Percentiles rank a stretch among this genome's conserved stretches.
Conservation (phyloP, 2,888 invertebrate species). For the Cerceris ruficornis region DNA sequence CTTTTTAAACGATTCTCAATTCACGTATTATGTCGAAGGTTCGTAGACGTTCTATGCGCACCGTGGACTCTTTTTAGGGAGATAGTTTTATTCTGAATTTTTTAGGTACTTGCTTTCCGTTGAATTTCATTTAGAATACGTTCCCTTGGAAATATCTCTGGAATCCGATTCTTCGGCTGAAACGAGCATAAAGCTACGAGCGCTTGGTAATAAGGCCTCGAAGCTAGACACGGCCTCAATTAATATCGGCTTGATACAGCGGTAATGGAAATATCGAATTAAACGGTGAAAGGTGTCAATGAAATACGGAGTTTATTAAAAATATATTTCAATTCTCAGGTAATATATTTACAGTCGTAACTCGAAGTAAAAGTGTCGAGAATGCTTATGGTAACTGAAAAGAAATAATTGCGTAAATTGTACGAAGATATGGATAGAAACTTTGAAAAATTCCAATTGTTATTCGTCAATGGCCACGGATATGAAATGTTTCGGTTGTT, state of each 20-base stretch:
- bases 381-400: too few relatives aligned
- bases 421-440: too few relatives aligned
- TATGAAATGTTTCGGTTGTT: conserved; percentile 5
- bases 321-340: conserved; percentile 22
- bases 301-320: conserved; percentile 34
- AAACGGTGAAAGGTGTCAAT: conserved; percentile 7
- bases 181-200: conserved; percentile 21
- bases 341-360: too few relatives aligned
- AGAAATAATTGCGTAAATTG: too few relatives aligned
- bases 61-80: not conserved
- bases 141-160: conserved; percentile 11
- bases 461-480: not conserved
- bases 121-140: conserved; percentile 17
- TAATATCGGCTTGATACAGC: conserved; percentile 40
- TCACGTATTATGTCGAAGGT: conserved; percentile 7
- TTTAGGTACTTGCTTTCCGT: conserved; percentile 13
- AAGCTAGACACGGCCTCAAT: conserved; percentile 43
- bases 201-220: conserved; percentile 38
- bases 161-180: conserved; percentile 10
- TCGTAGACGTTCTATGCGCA: conserved; percentile 6
- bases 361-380: too few relatives aligned
- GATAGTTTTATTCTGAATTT: conserved; percentile 8
- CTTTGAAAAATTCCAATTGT: too few relatives aligned
- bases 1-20: not conserved
- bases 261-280: conserved; percentile 26